A percentile compares a stretch with the other conserved stretches of the same genome.
phyloP scores from a whole-genome alignment of 1,140 invertebrate species.

The Drosophila ironensis region DNA sequence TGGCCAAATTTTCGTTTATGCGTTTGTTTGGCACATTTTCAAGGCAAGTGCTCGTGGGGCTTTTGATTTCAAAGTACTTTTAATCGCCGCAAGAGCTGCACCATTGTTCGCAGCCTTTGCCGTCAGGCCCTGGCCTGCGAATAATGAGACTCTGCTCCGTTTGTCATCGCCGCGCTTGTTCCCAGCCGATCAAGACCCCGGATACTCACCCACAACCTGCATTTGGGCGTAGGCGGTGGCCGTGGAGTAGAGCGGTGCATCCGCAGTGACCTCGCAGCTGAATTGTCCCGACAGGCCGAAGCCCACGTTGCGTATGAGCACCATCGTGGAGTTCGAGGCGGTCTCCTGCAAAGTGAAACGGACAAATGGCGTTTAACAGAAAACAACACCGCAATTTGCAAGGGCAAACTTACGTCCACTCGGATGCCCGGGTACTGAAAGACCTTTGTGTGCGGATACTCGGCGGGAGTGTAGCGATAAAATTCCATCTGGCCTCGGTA shows the following conservation, averaged over 20 bases:
- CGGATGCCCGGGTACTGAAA: slow-evolving; percentile 88
- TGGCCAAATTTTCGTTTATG: too few relatives aligned
- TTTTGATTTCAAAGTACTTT: too few relatives aligned
- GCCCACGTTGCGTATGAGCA: slow-evolving; percentile 87
- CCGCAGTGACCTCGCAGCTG: slow-evolving; percentile 93
- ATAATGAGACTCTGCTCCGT: slow-evolving; percentile 30
- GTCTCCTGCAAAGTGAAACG: slow-evolving; percentile 84
- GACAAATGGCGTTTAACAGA: slow-evolving; percentile 3
- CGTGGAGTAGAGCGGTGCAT: slow-evolving; percentile 89
- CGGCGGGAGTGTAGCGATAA: slow-evolving; percentile 88
- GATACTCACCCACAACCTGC: slow-evolving; percentile 88
- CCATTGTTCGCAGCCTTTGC: slow-evolving; percentile 2
- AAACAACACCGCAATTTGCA: neutral
- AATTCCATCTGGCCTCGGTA: slow-evolving; percentile 90
- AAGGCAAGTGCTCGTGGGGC: too few relatives aligned
- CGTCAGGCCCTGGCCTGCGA: too few relatives aligned
- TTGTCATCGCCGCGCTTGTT: neutral
- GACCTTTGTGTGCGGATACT: slow-evolving; percentile 86
- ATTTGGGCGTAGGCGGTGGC: slow-evolving; percentile 86
- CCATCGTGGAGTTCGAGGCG: slow-evolving; percentile 88
- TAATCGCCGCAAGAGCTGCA: slow-evolving; percentile 11
- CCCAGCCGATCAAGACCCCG: neutral
- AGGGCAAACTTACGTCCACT: slow-evolving; percentile 87
- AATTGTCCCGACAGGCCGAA: slow-evolving; percentile 90
- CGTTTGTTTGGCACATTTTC: too few relatives aligned